Evolutionary conservation across 2,888 invertebrate genomes (phyloP).

Genomic region (Mycalesis mineus): DNA sequence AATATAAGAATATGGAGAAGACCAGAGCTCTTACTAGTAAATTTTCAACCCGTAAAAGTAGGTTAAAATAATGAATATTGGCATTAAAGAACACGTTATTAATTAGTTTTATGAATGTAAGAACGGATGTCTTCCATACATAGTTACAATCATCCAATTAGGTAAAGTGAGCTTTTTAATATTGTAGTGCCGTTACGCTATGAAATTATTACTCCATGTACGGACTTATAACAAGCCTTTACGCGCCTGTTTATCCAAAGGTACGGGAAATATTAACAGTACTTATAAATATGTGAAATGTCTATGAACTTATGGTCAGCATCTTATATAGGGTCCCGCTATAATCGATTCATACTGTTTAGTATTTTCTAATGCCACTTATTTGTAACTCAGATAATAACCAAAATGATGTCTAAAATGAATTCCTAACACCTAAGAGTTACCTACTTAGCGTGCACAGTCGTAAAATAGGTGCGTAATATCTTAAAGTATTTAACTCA

Average conservation of each 20-base stretch:
- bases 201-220: conserved; percentile 11
- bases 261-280: not conserved
- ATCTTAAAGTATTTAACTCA: too few species aligned
- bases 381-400: too few species aligned
- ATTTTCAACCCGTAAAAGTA: too few species aligned
- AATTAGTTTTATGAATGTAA: not conserved
- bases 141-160: conserved; percentile 8
- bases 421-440: too few species aligned
- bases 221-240: not conserved
- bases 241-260: not conserved
- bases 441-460: too few species aligned
- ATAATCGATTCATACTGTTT: not conserved
- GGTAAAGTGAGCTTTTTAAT: conserved; percentile 12
- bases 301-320: not conserved
- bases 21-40: too few species aligned
- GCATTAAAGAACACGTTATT: not conserved
- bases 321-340: not conserved
- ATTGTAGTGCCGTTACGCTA: conserved; percentile 7
- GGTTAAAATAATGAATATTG: too few species aligned
- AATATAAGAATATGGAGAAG: too few species aligned
- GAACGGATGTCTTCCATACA: not conserved
- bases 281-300: not conserved
- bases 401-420: too few species aligned
- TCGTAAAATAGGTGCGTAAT: too few species aligned
- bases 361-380: too few species aligned